Percentiles rank a stretch among this genome's conserved stretches.
Evolutionary conservation across 2,113 vertebrate genomes (phyloP).

Genomic region (Penelope pileata): DNA sequence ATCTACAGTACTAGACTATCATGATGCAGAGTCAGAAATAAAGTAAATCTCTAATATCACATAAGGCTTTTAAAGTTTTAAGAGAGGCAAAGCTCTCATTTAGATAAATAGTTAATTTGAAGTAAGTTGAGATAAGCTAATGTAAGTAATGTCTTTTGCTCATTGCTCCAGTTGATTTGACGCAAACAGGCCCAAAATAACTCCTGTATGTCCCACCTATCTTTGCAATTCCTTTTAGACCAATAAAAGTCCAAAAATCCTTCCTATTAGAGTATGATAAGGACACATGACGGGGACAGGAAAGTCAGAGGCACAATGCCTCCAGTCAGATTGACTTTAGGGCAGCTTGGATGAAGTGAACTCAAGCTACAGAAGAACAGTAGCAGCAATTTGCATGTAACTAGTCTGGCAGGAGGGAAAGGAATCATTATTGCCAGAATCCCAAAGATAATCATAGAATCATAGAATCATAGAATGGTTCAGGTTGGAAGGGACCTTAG

Average conservation of each 20-base stretch:
- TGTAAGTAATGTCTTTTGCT: neutral
- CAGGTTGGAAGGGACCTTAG: too few relatives aligned
- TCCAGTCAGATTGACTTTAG: neutral
- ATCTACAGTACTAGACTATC: neutral
- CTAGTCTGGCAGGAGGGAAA: neutral
- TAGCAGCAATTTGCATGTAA: neutral
- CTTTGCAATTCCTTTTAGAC: neutral
- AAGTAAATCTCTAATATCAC: neutral
- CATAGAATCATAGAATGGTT: too few relatives aligned
- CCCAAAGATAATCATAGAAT: neutral
- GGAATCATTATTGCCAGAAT: neutral
- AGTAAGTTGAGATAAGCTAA: neutral
- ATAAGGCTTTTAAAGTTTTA: neutral
- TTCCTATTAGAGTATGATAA: neutral
- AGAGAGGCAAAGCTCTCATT: neutral
- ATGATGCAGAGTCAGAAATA: neutral
- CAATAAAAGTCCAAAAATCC: neutral
- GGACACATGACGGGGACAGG: neutral
- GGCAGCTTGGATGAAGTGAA: neutral
- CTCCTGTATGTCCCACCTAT: neutral
- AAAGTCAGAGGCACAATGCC: neutral
- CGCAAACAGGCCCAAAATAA: neutral
- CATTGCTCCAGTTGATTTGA: fast-evolving
- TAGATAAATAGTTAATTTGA: neutral
- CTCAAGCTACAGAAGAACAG: neutral